These are phyloP conservation scores for Calvadosia cruxmelitensis DNA, from an alignment of 30 jellyfish, hydroid and myxozoan genomes.

Conservation along the genomic window DNA sequence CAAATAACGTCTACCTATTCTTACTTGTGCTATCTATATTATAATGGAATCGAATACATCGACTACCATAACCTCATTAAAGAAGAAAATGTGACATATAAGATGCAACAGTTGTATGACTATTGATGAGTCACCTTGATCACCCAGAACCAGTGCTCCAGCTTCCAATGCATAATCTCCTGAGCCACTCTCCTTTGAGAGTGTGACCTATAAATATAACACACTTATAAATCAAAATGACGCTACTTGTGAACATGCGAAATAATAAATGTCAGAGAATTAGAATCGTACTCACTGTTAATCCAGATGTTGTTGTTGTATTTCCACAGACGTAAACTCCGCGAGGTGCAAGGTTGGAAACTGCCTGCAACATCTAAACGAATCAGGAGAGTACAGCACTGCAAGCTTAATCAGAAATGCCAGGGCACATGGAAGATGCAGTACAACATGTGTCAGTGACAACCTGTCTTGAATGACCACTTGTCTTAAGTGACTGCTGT, in stretches of 20 bases:
- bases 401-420: neutral
- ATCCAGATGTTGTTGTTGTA: conserved; percentile 94
- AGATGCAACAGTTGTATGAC: no score
- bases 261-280: neutral
- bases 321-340: conserved; percentile 99
- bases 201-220: conserved; percentile 37
- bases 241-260: neutral
- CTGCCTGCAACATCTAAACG: conserved; percentile 84
- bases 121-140: no score
- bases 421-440: no score
- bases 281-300: conserved; percentile 41
- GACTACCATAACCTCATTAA: no score
- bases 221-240: neutral
- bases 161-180: conserved; percentile 97
- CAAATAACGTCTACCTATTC: no score
- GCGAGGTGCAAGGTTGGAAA: conserved; percentile 85
- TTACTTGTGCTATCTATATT: no score
- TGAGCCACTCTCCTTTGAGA: conserved; percentile 78
- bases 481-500: no score
- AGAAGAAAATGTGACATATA: no score
- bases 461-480: no score
- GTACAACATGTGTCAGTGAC: no score
- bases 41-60: no score
- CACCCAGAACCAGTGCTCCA: conserved; percentile 98
- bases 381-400: neutral